Conservation (phyloP, 2,797 vertebrate species). For the Crax fasciolata region DNA sequence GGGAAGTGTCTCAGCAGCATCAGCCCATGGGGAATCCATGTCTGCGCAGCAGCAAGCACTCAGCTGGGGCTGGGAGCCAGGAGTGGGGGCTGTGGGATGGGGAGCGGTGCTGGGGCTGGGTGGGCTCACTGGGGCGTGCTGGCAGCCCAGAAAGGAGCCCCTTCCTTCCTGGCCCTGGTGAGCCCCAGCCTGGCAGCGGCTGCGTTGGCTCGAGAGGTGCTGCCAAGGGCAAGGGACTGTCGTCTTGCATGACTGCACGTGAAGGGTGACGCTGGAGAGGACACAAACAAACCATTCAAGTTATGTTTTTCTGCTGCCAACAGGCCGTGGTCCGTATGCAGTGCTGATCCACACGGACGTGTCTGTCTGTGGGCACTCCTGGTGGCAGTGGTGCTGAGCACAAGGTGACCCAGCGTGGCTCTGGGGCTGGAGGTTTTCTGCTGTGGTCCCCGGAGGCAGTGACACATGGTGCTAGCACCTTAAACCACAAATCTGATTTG, state of each 20-base stretch:
- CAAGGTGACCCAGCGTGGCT: not conserved
- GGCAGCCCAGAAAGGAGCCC: not conserved
- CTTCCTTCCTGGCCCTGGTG: not conserved
- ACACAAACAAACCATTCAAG: not conserved
- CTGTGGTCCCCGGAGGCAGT: not conserved
- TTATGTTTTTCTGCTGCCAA: not conserved
- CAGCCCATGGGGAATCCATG: too few species aligned
- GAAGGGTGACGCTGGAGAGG: not conserved
- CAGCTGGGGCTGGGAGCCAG: not conserved
- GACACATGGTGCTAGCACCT: not conserved
- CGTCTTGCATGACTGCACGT: accelerated
- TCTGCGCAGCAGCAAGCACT: not conserved
- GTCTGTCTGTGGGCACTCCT: not conserved
- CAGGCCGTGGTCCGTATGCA: not conserved
- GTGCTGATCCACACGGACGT: not conserved
- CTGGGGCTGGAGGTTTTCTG: not conserved
- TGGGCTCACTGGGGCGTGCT: not conserved
- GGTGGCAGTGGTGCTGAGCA: not conserved
- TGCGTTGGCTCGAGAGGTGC: not conserved
- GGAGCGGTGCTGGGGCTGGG: not conserved
- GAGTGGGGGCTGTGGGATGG: not conserved
- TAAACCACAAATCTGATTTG: not conserved
- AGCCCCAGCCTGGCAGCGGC: not conserved
- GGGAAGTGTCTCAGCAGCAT: not conserved
- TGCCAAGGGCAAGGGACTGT: not conserved